Evolutionary conservation across 2,888 invertebrate species (phyloP).

Genomic region (Nipponacmea schrenckii): DNA sequence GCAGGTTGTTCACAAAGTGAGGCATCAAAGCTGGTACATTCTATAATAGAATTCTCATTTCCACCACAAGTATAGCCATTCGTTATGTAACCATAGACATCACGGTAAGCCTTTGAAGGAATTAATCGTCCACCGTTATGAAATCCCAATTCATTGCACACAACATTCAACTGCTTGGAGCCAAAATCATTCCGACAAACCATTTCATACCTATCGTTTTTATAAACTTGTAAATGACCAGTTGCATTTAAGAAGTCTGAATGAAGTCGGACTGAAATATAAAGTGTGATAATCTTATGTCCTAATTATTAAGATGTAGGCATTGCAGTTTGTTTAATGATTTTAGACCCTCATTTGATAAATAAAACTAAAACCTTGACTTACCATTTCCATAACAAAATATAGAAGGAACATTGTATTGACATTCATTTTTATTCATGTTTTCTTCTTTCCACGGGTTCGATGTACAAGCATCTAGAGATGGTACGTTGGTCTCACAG

Average conservation of each 20-base stretch:
- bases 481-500: not conserved
- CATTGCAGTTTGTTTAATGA: not conserved
- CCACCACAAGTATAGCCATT: not conserved
- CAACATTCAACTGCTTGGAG: not conserved
- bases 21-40: not conserved
- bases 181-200: not conserved
- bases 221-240: not conserved
- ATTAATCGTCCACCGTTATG: not conserved
- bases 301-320: not conserved
- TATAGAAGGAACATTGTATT: not conserved
- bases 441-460: not conserved
- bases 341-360: not conserved
- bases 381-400: not conserved
- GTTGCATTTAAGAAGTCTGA: not conserved
- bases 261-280: not conserved
- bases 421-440: not conserved
- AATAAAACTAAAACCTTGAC: not conserved
- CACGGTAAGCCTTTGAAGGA: not conserved
- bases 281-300: too few relatives aligned
- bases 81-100: not conserved
- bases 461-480: not conserved
- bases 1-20: too few relatives aligned
- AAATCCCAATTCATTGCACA: not conserved
- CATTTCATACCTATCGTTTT: not conserved
- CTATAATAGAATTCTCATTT: not conserved